Percentiles rank a stretch among this genome's conserved stretches.
Conservation (phyloP, 2,888 invertebrate genomes). For the Nysson spinosus region DNA sequence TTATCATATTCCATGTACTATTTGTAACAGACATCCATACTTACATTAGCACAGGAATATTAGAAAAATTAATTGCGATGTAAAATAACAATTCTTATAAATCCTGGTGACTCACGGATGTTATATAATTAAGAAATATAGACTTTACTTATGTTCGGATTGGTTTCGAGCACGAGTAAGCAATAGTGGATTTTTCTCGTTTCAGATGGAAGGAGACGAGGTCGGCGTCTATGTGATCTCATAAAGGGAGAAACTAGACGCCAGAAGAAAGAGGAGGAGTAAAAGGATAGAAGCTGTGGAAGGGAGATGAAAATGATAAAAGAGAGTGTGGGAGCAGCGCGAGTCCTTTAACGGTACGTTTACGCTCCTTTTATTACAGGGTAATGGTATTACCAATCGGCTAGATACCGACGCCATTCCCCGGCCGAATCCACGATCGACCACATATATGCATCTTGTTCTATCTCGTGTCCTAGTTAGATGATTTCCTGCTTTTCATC, state of each 20-base stretch:
- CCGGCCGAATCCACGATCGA: slow-evolving; percentile 6
- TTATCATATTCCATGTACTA: no score
- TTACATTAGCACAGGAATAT: no score
- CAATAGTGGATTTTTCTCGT: slow-evolving; percentile 18
- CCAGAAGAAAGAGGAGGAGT: not conserved
- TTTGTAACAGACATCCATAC: no score
- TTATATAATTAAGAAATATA: no score
- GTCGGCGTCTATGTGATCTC: slow-evolving; percentile 8
- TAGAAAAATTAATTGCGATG: no score
- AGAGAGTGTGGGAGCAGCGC: slow-evolving; percentile 17
- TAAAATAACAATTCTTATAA: no score
- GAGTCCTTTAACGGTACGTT: slow-evolving; percentile 57
- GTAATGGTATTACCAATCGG: slow-evolving; percentile 61
- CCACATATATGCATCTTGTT: slow-evolving; percentile 14
- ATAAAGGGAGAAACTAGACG: slow-evolving; percentile 1
- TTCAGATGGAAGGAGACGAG: slow-evolving; percentile 3
- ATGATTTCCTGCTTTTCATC: no score
- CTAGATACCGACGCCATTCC: slow-evolving; percentile 40
- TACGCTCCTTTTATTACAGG: slow-evolving; percentile 58
- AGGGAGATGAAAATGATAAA: not conserved
- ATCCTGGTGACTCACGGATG: no score
- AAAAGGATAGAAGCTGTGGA: not conserved
- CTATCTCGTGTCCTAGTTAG: slow-evolving; percentile 27
- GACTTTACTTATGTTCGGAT: no score
- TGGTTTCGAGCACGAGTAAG: slow-evolving; percentile 1